Evolutionary conservation across 2,113 vertebrate genomes (phyloP).

Genomic region (Callipepla californica): DNA sequence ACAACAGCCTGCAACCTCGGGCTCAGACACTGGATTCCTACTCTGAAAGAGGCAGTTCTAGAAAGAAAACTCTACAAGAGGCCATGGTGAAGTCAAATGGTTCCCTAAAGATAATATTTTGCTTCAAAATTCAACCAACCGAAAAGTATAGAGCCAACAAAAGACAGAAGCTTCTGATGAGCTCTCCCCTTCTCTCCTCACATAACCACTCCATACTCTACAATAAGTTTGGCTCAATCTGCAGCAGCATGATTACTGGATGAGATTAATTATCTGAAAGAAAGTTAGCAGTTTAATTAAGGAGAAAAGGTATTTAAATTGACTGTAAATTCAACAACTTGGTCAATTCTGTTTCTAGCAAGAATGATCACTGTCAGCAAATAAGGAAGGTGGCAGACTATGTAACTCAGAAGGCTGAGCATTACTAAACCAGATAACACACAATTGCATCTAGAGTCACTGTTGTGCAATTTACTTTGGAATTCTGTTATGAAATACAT

Average conservation of each 20-base stretch:
- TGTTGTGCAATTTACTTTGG: background rate
- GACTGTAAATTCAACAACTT: background rate
- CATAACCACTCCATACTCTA: background rate
- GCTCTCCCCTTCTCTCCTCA: background rate
- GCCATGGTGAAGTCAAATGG: background rate
- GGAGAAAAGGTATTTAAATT: background rate
- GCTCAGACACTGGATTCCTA: background rate
- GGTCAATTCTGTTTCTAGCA: background rate
- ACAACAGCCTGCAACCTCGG: background rate
- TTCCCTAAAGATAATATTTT: background rate
- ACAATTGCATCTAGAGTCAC: background rate
- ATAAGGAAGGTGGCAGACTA: background rate
- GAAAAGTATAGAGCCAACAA: background rate
- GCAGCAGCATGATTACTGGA: background rate
- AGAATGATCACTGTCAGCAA: background rate
- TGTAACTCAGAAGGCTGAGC: background rate
- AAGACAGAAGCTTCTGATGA: background rate
- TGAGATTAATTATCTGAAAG: background rate
- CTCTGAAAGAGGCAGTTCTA: background rate
- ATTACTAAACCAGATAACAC: background rate
- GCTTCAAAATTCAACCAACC: background rate
- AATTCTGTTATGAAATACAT: background rate
- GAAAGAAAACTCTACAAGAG: background rate
- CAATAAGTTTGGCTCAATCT: background rate
- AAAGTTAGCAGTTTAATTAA: background rate